Conservation (phyloP, 2,888 invertebrate species). For the Hirtodrosophila cameraria region DNA sequence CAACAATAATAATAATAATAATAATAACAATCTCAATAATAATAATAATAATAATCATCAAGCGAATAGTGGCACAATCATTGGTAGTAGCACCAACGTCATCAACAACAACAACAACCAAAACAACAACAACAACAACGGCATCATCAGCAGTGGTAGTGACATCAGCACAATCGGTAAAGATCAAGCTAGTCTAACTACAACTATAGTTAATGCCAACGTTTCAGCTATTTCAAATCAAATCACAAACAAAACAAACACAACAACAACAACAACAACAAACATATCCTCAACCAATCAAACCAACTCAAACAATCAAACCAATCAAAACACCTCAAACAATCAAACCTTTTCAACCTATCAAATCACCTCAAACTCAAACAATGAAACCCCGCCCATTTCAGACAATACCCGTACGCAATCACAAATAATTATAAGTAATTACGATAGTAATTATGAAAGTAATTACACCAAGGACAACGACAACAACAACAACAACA, state of each 20-base stretch:
- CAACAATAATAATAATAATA: conserved; percentile 78
- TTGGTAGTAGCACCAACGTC: conserved; percentile 82
- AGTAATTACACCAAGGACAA: conserved; percentile 12
- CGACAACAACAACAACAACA: conserved; percentile 4
- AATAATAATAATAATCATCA: conserved; percentile 80
- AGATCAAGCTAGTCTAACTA: conserved; percentile 73
- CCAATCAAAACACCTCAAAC: conserved; percentile 10
- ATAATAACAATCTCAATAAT: conserved; percentile 67
- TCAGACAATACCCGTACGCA: conserved; percentile 17
- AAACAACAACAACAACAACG: conserved; percentile 66
- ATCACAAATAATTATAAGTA: neutral
- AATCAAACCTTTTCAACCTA: conserved; percentile 7
- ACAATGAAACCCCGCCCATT: conserved; percentile 17
- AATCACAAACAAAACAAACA: conserved; percentile 24
- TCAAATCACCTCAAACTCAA: conserved; percentile 11
- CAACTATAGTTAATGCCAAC: conserved; percentile 56
- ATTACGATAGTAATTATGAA: conserved; percentile 8
- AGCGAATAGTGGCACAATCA: conserved; percentile 83
- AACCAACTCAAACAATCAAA: conserved; percentile 3
- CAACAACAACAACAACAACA: conserved; percentile 7
- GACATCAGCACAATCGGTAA: conserved; percentile 83
- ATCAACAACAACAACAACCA: conserved; percentile 67
- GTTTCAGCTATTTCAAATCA: conserved; percentile 21
- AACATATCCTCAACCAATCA: conserved; percentile 4
- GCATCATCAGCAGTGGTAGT: conserved; percentile 81